Evolutionary conservation across 64 coral and sea anemone genomes (phyloP).

Genomic region (Exaiptasia diaphana): DNA sequence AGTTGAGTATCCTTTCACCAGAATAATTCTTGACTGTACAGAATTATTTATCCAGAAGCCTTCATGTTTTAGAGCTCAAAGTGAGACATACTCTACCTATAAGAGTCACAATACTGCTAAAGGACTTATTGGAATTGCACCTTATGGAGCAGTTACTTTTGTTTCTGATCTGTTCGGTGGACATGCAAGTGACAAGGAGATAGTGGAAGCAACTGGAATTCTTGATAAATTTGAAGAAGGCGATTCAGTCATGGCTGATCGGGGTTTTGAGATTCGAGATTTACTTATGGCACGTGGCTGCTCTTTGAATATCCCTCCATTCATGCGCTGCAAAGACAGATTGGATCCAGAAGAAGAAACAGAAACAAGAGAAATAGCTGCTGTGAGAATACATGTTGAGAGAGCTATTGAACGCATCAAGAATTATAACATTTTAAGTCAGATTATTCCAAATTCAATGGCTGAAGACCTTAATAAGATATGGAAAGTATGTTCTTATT

Average conservation of each 20-base stretch:
- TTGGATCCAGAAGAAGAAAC: constrained; percentile 25
- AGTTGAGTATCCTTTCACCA: constrained; percentile 38
- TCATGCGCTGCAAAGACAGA: constrained; percentile 8
- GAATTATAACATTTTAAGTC: constrained; percentile 13
- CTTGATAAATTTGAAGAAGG: constrained; percentile 21
- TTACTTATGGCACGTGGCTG: background rate
- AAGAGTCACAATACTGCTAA: constrained; percentile 49
- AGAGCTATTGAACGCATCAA: constrained; percentile 24
- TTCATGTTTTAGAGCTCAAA: constrained; percentile 46
- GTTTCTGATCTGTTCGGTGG: constrained; percentile 41
- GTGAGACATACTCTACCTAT: constrained; percentile 37
- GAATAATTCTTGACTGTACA: constrained; percentile 46
- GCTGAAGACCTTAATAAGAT: constrained; percentile 30
- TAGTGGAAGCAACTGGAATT: constrained; percentile 31
- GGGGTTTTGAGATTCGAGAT: constrained; percentile 39
- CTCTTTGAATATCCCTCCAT: constrained; percentile 22
- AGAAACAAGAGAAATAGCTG: constrained; percentile 25
- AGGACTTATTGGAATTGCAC: constrained; percentile 34
- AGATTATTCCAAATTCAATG: constrained; percentile 24
- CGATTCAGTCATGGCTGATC: constrained; percentile 47
- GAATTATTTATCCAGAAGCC: constrained; percentile 63
- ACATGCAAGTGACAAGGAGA: constrained; percentile 33
- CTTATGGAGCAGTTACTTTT: constrained; percentile 54
- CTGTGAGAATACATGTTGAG: constrained; percentile 34
- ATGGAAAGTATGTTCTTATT: constrained; percentile 24